Conservation (phyloP, 2,797 vertebrate genomes). For the Kryptopterus vitreolus region DNA sequence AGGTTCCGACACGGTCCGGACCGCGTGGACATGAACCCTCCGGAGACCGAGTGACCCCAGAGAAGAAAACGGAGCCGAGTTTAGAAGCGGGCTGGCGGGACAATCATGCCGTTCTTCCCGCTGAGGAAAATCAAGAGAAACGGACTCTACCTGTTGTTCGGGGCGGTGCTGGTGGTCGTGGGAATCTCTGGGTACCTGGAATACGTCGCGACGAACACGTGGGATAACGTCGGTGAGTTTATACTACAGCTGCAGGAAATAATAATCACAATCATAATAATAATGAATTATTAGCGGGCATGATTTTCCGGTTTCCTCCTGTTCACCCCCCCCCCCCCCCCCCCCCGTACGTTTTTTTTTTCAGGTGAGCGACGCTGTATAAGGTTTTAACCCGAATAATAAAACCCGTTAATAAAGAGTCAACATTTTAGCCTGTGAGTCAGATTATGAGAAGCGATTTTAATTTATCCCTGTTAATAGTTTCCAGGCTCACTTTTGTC, state of each 20-base stretch:
- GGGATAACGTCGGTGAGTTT: slow-evolving; percentile 62
- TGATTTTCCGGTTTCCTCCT: neutral
- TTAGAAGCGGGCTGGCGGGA: slow-evolving; percentile 35
- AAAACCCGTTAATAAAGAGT: neutral
- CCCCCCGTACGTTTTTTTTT: neutral
- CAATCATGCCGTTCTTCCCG: slow-evolving; percentile 64
- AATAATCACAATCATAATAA: no score
- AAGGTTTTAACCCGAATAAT: no score
- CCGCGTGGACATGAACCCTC: neutral
- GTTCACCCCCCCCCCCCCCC: no score
- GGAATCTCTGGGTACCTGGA: slow-evolving; percentile 65
- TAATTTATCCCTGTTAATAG: neutral
- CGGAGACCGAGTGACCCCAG: neutral
- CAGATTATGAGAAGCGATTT: neutral
- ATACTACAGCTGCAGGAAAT: neutral
- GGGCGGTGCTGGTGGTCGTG: slow-evolving; percentile 60
- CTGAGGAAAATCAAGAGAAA: slow-evolving; percentile 69
- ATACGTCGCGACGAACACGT: slow-evolving; percentile 52
- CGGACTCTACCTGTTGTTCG: slow-evolving; percentile 59
- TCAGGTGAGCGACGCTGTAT: no score
- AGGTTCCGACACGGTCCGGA: no score
- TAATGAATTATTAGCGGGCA: neutral
- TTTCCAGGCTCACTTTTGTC: no score
- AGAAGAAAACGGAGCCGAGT: neutral
- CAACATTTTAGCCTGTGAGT: neutral